Base-by-base conservation (phyloP, 2,888 invertebrate genomes). In the Blastobasis lacticolella region DNA sequence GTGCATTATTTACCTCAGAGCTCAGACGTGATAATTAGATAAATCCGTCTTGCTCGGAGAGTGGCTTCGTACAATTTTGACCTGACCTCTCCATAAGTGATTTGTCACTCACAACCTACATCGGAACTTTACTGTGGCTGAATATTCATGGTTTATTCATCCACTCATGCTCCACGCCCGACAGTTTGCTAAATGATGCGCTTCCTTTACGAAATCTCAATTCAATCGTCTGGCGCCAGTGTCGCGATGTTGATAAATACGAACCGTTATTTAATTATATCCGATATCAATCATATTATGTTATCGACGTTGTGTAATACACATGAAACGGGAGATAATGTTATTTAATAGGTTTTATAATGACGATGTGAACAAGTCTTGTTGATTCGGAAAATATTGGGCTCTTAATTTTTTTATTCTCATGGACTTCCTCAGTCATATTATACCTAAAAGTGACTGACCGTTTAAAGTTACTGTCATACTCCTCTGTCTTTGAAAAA, bases 141-240 rank as follows among this genome's bases (percentile, higher is more conserved):
- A 23, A 23, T 23, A 23, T 23, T 23, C 23, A 23, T 23, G 23
- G 23, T 23, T 23, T 23, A 23, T 23, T 23, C 23, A 23, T 23
- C 23, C 23, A 23, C 23, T 23, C 23, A 23, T 23, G 23, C 23
- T 23, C 23, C 23, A 23, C 23, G 23, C 52, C 49, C 52, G 48
- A 52, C 56, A 53, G 49, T 55, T 58, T 64, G 55, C 60, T 52
- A 61, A 61, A 67, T 57, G 52, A 57, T 63, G 56, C 55, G 62
- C 59, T 65, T 66, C 63, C 65, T 60, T 54, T 50, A 57, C 54
- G 36, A 45, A 41, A 40, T 40, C 40, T 37, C 41, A 50, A 46
- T 46, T 10, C 37, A 8, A 46, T 8, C 36, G 46, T 46, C 50
- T 42, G 57, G 56, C 59, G 60, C 58, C 60, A 53, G 40, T 38